Percentiles rank a stretch among this genome's conserved stretches.
phyloP scores from a whole-genome alignment of 2,888 invertebrate species.

The Aporophyla nigra region DNA sequence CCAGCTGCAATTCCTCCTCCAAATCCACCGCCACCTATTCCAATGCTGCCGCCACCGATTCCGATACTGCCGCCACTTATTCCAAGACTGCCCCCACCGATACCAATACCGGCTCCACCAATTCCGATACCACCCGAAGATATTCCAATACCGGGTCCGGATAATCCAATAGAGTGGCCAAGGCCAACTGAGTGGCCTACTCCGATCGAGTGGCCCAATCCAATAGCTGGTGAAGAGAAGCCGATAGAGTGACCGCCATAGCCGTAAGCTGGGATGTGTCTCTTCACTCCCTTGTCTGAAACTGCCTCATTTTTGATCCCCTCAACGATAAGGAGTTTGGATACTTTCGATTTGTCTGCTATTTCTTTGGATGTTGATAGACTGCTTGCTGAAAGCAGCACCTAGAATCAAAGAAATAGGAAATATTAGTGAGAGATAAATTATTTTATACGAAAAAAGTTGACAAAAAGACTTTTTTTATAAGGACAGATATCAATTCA shows the following conservation, averaged over 20 bases:
- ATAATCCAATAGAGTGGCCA: constrained; percentile 55
- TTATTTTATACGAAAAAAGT: neutral
- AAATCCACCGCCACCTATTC: constrained; percentile 30
- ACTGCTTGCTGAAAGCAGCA: constrained; percentile 83
- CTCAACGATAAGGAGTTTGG: constrained; percentile 80
- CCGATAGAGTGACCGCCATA: constrained; percentile 60
- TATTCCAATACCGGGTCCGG: constrained; percentile 49
- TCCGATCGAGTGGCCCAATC: constrained; percentile 57
- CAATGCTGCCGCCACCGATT: constrained; percentile 35
- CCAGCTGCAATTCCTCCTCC: constrained; percentile 51
- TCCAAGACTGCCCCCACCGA: constrained; percentile 4
- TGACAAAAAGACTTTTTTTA: neutral
- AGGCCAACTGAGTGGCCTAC: constrained; percentile 54
- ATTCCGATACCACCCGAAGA: constrained; percentile 54
- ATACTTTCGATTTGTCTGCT: constrained; percentile 77
- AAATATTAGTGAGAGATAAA: neutral
- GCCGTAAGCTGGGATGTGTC: constrained; percentile 74
- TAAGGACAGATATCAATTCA: neutral
- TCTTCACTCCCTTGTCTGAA: constrained; percentile 82
- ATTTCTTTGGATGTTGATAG: constrained; percentile 81
- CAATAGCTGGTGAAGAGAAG: constrained; percentile 55
- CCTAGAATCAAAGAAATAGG: constrained; percentile 72
- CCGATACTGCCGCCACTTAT: constrained; percentile 19
- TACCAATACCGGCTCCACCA: constrained; percentile 51
- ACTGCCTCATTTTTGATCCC: constrained; percentile 81